Evolutionary conservation across 2,797 vertebrate genomes (phyloP).

Genomic region (Crocidura indochinensis): DNA sequence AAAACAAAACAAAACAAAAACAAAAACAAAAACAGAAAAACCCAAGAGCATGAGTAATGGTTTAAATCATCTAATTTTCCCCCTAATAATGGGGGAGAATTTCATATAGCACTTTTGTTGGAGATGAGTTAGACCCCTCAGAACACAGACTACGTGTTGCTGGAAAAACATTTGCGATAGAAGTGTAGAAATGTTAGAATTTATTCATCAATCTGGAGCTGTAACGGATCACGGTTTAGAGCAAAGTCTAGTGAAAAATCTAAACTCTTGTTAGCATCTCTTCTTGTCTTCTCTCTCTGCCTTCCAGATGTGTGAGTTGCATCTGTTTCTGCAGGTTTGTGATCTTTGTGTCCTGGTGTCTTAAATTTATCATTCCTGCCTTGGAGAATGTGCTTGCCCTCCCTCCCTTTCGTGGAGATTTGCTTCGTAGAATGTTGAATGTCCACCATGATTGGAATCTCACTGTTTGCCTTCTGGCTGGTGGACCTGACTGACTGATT

Average conservation of each 20-base stretch:
- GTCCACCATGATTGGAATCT: not conserved
- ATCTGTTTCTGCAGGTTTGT: fast-evolving
- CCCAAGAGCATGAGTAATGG: constrained; percentile 47
- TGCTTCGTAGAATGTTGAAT: not conserved
- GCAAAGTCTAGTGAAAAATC: not conserved
- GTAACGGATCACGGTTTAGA: fast-evolving
- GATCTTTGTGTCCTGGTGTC: not conserved
- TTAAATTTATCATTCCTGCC: fast-evolving
- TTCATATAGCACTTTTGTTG: not conserved
- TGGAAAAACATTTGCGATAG: not conserved
- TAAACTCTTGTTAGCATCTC: not conserved
- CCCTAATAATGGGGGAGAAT: not conserved
- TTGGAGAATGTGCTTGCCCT: not conserved
- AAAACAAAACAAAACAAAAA: no score
- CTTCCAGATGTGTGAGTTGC: not conserved
- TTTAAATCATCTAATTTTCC: constrained; percentile 5
- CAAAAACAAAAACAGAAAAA: no score
- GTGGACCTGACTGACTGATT: not conserved
- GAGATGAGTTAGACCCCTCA: not conserved
- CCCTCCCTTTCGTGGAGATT: fast-evolving
- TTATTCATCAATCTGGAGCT: not conserved
- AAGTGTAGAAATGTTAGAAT: not conserved
- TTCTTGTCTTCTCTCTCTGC: not conserved
- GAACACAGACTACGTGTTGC: not conserved
- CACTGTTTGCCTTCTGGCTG: not conserved